These are phyloP conservation scores for Formica aserva DNA, from an alignment of 2,888 invertebrate genomes.

Conservation along the genomic window DNA sequence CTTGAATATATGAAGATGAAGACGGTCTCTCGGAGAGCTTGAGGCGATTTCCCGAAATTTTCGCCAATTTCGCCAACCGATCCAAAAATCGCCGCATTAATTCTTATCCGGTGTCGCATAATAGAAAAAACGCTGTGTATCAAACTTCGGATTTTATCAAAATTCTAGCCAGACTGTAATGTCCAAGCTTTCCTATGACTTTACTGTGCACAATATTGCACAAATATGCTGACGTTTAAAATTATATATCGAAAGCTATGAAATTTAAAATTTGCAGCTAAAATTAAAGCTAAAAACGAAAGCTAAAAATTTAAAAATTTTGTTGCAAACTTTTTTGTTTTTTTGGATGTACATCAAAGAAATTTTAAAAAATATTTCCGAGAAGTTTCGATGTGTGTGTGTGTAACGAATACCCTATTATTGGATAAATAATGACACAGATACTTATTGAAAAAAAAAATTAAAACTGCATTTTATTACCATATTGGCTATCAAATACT, in stretches of 20 bases:
- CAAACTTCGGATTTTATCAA: slow-evolving; percentile 21
- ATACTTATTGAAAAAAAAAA: background rate
- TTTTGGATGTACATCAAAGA: background rate
- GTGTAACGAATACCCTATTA: background rate
- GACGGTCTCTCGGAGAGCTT: slow-evolving; percentile 47
- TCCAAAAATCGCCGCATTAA: slow-evolving; percentile 23
- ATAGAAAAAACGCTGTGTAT: background rate
- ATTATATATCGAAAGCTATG: background rate
- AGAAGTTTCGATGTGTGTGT: background rate
- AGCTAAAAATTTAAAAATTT: background rate
- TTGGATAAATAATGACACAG: background rate
- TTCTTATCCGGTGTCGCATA: slow-evolving; percentile 10
- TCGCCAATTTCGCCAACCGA: slow-evolving; percentile 50
- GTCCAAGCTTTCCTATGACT: background rate
- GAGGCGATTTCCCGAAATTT: slow-evolving; percentile 58
- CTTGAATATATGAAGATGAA: slow-evolving; percentile 73
- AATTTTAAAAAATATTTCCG: background rate
- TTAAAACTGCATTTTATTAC: background rate
- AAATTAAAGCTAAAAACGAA: too few species aligned
- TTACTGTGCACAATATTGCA: background rate
- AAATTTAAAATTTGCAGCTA: background rate
- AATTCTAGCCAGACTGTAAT: background rate
- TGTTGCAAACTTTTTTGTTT: background rate
- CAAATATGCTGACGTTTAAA: background rate
- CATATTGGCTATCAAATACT: background rate